Evolutionary conservation across 2,113 vertebrate genomes (phyloP).

Genomic region (Burhinus oedicnemus): DNA sequence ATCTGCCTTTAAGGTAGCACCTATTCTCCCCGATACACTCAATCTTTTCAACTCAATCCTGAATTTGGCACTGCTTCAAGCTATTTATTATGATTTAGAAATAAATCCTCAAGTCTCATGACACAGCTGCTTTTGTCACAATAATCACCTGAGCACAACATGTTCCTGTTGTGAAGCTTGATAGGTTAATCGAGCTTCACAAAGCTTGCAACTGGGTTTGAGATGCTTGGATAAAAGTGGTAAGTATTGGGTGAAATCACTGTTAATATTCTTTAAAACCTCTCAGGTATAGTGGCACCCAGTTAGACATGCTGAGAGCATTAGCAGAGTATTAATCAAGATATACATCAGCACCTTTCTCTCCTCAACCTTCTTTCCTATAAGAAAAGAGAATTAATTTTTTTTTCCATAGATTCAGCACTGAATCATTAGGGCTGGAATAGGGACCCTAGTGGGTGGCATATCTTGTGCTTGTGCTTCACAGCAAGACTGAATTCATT

Average conservation of each 20-base stretch:
- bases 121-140: background rate
- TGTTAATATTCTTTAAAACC: background rate
- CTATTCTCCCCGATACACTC: background rate
- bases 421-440: background rate
- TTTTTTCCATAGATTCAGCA: background rate
- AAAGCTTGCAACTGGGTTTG: background rate
- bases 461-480: background rate
- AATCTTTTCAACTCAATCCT: background rate
- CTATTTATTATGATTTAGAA: constrained; percentile 21
- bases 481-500: constrained; percentile 60
- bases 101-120: constrained; percentile 30
- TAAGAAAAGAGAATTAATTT: background rate
- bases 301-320: background rate
- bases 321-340: background rate
- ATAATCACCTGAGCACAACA: background rate
- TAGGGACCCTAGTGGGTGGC: background rate
- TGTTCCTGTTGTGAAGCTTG: background rate
- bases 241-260: background rate
- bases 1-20: background rate
- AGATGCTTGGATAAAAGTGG: background rate
- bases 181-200: background rate
- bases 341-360: background rate
- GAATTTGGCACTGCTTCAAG: constrained; percentile 8
- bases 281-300: background rate
- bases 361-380: background rate